A percentile compares a stretch with the other conserved stretches of the same genome.
Evolutionary conservation across 1,140 invertebrate genomes (phyloP).

Genomic region (Nixonia krombeini): DNA sequence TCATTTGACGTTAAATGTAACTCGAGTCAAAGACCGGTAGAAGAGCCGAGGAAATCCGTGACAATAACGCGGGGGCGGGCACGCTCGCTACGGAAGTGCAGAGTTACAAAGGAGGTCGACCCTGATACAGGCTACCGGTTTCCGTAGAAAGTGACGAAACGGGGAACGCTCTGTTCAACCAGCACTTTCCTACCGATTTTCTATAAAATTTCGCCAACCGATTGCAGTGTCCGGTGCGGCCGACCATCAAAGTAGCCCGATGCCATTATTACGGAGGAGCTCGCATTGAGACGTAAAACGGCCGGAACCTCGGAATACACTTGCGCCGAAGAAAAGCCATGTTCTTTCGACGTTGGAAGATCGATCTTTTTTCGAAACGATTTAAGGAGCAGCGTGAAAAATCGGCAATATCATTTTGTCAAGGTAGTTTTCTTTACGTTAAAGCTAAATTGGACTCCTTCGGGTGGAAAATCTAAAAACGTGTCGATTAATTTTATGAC

Average conservation of each 20-base stretch:
- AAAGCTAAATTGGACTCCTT: too few relatives aligned
- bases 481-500: too few relatives aligned
- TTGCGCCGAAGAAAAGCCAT: too few relatives aligned
- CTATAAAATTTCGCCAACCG: conserved; percentile 11
- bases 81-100: conserved; percentile 59
- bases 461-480: too few relatives aligned
- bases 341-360: conserved; percentile 6
- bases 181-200: neutral
- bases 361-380: too few relatives aligned
- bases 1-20: conserved; percentile 50
- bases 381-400: too few relatives aligned
- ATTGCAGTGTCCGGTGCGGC: conserved; percentile 18
- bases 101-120: conserved; percentile 41
- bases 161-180: neutral
- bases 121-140: conserved; percentile 29
- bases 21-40: conserved; percentile 48
- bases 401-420: too few relatives aligned
- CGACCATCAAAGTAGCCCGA: conserved; percentile 33
- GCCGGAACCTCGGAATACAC: conserved; percentile 6
- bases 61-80: conserved; percentile 58
- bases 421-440: too few relatives aligned
- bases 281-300: conserved; percentile 4
- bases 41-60: conserved; percentile 54
- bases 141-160: conserved; percentile 40
- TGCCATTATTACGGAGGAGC: conserved; percentile 7